Conservation (phyloP, 37 sponge, comb jelly and placozoan species). For the Mnemiopsis leidyi region DNA sequence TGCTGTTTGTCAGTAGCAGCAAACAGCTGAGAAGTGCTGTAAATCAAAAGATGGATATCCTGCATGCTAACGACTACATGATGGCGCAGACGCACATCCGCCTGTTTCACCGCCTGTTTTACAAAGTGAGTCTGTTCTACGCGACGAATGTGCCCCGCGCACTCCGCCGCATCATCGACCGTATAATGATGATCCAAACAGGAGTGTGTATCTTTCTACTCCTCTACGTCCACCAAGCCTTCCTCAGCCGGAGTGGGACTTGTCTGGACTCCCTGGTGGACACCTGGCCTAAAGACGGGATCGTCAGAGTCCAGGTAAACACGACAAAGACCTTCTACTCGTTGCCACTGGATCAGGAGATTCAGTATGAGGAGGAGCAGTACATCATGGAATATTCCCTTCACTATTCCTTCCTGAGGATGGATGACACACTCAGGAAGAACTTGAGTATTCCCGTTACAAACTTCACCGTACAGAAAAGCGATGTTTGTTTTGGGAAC, state of each 20-base stretch:
- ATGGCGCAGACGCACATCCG: constrained; percentile 58
- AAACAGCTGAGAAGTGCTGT: no score
- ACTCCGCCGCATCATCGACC: background rate
- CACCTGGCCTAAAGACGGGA: constrained; percentile 1
- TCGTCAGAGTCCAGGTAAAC: constrained; percentile 25
- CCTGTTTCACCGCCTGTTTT: constrained; percentile 44
- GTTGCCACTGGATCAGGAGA: background rate
- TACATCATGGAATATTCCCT: constrained; percentile 46
- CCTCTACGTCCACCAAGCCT: constrained; percentile 31
- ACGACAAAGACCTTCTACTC: constrained; percentile 8
- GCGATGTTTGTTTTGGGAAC: constrained; percentile 27
- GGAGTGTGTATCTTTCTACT: background rate
- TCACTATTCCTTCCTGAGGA: constrained; percentile 32
- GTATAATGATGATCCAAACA: background rate
- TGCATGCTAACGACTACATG: constrained; percentile 56
- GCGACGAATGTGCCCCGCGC: background rate
- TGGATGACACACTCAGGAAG: background rate
- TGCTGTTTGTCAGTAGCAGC: no score
- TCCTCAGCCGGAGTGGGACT: background rate
- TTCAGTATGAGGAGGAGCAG: background rate
- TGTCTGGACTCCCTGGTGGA: background rate
- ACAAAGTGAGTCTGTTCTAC: constrained; percentile 27
- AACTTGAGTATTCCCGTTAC: constrained; percentile 26
- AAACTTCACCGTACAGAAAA: background rate
- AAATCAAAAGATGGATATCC: constrained; percentile 43